Evolutionary conservation across 2,113 vertebrate genomes (phyloP).

Genomic region (Rhinoderma darwinii): DNA sequence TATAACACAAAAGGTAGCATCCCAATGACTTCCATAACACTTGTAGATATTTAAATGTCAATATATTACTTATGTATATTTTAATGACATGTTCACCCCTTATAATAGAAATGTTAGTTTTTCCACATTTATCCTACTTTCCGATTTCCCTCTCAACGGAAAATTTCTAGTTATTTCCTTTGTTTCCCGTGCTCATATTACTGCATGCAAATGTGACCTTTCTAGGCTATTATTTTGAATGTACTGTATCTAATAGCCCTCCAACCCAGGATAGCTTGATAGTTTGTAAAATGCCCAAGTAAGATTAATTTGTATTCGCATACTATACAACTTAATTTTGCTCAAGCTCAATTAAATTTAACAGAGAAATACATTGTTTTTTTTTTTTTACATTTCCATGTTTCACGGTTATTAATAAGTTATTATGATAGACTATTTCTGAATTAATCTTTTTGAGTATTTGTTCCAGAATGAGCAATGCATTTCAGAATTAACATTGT

Average conservation of each 20-base stretch:
- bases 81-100: not conserved
- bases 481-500: not conserved
- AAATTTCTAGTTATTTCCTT: constrained; percentile 29
- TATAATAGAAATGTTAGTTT: constrained; percentile 56
- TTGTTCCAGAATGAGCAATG: not conserved
- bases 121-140: constrained; percentile 54
- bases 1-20: not conserved
- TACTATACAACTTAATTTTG: constrained; percentile 15
- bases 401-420: not conserved
- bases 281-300: constrained; percentile 36
- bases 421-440: not conserved
- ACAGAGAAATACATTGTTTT: not conserved
- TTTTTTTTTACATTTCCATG: not conserved
- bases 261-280: constrained; percentile 38
- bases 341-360: not conserved
- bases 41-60: not conserved
- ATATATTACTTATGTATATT: not conserved
- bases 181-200: constrained; percentile 37
- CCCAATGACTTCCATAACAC: not conserved
- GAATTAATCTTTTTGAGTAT: not conserved
- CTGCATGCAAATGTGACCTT: constrained; percentile 58
- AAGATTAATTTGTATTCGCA: constrained; percentile 37
- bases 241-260: constrained; percentile 60
- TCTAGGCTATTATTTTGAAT: constrained; percentile 53
- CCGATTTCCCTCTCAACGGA: constrained; percentile 46